These are phyloP conservation scores for Latrodectus elegans DNA, from an alignment of 2,888 invertebrate species.

Conservation along the genomic window DNA sequence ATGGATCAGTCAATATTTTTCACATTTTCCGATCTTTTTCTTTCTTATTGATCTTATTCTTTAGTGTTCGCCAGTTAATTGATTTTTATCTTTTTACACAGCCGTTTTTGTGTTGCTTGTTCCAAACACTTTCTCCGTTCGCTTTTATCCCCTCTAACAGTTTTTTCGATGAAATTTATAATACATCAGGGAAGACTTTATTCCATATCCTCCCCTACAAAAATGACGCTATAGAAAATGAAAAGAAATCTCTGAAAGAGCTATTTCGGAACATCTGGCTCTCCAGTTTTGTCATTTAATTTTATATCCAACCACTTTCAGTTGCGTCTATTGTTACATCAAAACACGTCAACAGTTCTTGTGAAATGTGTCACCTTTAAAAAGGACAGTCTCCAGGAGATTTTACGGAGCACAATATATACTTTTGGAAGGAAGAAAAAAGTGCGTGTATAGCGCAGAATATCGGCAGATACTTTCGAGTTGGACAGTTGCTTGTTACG, in stretches of 20 bases:
- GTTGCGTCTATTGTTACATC: conserved; percentile 57
- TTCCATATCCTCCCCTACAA: conserved; percentile 13
- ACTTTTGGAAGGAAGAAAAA: conserved; percentile 19
- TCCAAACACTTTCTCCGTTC: background rate
- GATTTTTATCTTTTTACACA: background rate
- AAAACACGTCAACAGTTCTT: conserved; percentile 56
- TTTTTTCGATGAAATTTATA: conserved; percentile 10
- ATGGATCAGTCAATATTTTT: too few relatives aligned
- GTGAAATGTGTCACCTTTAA: conserved; percentile 45
- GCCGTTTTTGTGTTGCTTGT: background rate
- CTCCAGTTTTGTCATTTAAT: conserved; percentile 62
- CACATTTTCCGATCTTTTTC: background rate
- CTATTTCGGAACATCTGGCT: conserved; percentile 61
- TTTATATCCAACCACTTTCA: conserved; percentile 60
- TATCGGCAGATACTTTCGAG: conserved; percentile 33
- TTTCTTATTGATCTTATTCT: background rate
- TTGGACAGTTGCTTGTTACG: conserved; percentile 47
- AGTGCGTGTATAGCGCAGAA: conserved; percentile 25
- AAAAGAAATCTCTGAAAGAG: conserved; percentile 27
- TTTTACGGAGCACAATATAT: conserved; percentile 21
- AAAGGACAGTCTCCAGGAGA: conserved; percentile 19
- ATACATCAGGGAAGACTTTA: conserved; percentile 22
- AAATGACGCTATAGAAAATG: conserved; percentile 26
- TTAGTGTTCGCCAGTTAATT: conserved; percentile 6
- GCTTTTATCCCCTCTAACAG: background rate